Evolutionary conservation across 1,140 invertebrate species (phyloP).

Genomic region (Rhyzopertha dominica): DNA sequence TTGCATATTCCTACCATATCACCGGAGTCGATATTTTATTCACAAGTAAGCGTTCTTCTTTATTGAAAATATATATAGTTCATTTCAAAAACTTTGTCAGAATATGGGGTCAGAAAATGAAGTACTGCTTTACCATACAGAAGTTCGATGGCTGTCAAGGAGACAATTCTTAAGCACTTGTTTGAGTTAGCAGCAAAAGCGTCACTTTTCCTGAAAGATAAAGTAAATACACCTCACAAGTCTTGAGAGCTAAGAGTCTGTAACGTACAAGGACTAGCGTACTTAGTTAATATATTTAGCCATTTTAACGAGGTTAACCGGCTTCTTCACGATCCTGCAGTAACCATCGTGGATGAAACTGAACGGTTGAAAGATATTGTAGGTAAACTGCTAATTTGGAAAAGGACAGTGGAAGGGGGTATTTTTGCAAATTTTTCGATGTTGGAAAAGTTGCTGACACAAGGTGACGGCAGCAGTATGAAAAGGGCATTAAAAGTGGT

Average conservation of each 20-base stretch:
- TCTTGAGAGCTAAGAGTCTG: constrained; percentile 11
- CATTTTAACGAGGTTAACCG: constrained; percentile 12
- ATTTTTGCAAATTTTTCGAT: constrained; percentile 4
- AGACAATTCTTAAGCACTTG: constrained; percentile 9
- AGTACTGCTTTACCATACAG: constrained; percentile 10
- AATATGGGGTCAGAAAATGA: constrained; percentile 11
- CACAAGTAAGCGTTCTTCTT: too few relatives aligned
- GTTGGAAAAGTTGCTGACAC: constrained; percentile 1
- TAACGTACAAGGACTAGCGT: constrained; percentile 9
- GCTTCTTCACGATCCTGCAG: constrained; percentile 10
- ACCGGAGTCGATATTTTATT: too few relatives aligned
- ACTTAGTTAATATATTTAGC: constrained; percentile 12
- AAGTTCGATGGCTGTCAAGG: constrained; percentile 16
- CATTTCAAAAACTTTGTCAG: constrained; percentile 6
- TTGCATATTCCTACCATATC: too few relatives aligned
- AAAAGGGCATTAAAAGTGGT: neutral
- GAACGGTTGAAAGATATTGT: constrained; percentile 2
- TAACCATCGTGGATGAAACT: constrained; percentile 4
- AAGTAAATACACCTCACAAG: constrained; percentile 2
- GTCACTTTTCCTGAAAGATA: too few relatives aligned
- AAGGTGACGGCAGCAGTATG: neutral
- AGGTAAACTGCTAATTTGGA: constrained; percentile 8
- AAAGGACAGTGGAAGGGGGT: neutral
- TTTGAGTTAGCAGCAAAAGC: too few relatives aligned
- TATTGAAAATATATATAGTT: too few relatives aligned